Evolutionary conservation across 2,888 invertebrate species (phyloP).

Genomic region (Standfussiana lucernea): DNA sequence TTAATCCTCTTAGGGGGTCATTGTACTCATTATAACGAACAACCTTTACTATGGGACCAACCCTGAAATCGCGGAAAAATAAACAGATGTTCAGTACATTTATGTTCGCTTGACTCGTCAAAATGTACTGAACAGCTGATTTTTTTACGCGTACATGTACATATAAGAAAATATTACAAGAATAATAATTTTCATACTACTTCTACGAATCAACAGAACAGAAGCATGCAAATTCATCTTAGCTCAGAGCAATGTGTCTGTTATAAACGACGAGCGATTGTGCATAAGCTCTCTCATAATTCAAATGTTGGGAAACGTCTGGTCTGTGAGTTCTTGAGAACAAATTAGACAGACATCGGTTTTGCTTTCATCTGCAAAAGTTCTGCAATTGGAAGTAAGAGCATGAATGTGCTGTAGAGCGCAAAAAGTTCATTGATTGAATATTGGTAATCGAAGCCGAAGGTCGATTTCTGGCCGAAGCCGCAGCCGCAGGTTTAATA

Average conservation of each 20-base stretch:
- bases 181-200: slow-evolving; percentile 13
- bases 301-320: slow-evolving; percentile 39
- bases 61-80: too few species aligned
- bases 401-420: slow-evolving; percentile 24
- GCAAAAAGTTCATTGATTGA: background rate
- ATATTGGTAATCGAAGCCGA: background rate
- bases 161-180: slow-evolving; percentile 6
- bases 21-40: too few species aligned
- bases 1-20: too few species aligned
- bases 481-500: too few species aligned
- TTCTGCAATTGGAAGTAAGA: background rate
- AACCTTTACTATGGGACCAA: too few species aligned
- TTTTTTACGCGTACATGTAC: too few species aligned
- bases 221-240: slow-evolving; percentile 36
- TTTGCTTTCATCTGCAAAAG: slow-evolving; percentile 35
- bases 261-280: slow-evolving; percentile 35
- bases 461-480: accelerated
- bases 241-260: slow-evolving; percentile 32
- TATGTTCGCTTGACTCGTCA: too few species aligned
- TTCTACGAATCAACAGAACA: slow-evolving; percentile 45
- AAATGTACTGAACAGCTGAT: too few species aligned
- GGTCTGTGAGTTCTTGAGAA: slow-evolving; percentile 45
- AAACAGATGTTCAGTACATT: too few species aligned
- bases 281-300: slow-evolving; percentile 46
- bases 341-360: slow-evolving; percentile 51